Conservation (phyloP, 2,113 vertebrate genomes). For the Pterocles gutturalis region DNA sequence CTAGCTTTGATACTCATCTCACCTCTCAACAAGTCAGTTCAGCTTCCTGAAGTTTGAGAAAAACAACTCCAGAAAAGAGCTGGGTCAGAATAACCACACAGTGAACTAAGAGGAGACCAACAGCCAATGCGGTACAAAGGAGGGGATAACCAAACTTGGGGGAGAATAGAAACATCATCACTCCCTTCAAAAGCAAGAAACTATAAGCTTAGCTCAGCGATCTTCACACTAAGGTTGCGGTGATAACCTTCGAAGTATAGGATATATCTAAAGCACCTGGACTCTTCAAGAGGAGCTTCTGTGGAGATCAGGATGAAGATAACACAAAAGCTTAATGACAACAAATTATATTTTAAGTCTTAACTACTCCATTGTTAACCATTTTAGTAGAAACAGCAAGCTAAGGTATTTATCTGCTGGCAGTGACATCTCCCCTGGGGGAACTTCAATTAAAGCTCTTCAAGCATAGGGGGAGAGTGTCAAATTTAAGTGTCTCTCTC, state of each 20-base stretch:
- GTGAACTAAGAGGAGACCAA: neutral
- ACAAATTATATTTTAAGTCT: constrained; percentile 51
- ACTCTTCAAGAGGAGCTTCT: neutral
- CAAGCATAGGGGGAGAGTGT: neutral
- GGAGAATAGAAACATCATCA: neutral
- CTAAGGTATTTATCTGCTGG: constrained; percentile 52
- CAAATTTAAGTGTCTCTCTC: constrained; percentile 13
- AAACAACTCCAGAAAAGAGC: neutral
- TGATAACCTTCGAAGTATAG: neutral
- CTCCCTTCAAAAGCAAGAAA: neutral
- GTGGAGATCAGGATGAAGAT: neutral
- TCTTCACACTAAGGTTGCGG: neutral
- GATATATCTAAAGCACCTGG: neutral
- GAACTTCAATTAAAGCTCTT: constrained; percentile 43
- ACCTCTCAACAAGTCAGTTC: neutral
- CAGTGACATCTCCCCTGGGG: constrained; percentile 34
- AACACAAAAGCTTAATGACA: constrained; percentile 55
- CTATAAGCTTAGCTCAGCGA: neutral
- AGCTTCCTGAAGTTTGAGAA: neutral
- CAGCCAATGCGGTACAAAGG: neutral
- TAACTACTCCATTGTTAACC: constrained; percentile 51
- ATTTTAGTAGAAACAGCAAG: constrained; percentile 51
- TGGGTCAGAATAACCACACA: neutral
- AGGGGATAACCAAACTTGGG: neutral
- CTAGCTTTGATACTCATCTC: neutral